Base-by-base conservation (phyloP, 2,888 invertebrate genomes). In the Pollenia labialis region DNA sequence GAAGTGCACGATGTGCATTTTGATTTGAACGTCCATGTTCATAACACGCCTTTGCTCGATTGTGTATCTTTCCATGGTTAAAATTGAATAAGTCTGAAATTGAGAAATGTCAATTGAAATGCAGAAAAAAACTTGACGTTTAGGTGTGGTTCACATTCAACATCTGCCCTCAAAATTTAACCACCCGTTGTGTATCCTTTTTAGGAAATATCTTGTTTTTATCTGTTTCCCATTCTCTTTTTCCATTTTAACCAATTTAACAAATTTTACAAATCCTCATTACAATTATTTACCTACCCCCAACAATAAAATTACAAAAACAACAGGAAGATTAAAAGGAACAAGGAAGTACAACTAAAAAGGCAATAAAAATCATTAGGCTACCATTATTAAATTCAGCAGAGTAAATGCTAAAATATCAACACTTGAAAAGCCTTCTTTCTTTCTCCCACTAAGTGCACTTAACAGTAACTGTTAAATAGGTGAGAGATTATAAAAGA, bases 351-450 rank as follows among this genome's bases (percentile, higher is more conserved):
- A 32, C 32, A 32, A 32, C 32, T 2, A n/a, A 44, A 44, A 8
- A 7, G 4, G 10, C 48, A 32, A 48, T 48, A 66, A 66, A 66
- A 66, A 66, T 66, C 32, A 66, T 48, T 23, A 2, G n/a, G 48
- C 42, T 44, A 48, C 66, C 48, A 48, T 48, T 66, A 66, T 42
- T 8, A 40, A 58, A 14, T 66, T 66, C 14, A 66, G 66, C 48
- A 32, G 6, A 66, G 18, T 66, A 48, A 66, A 66, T 50, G 32
- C 66, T 50, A 11, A 66, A 66, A 66, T 66, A 66, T 48, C 66
- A 48, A 64, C 64, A 64, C 64, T 64, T 64, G 12, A 56, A 56
- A 18, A 56, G 48, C 16, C 32, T 32, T 32, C 32, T 0, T 32
- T 32, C 32, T 32, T 32, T 4, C 48, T 64, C 44, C 18, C 18